Conservation (phyloP, 2,888 invertebrate species). For the Dolomedes plantarius region DNA sequence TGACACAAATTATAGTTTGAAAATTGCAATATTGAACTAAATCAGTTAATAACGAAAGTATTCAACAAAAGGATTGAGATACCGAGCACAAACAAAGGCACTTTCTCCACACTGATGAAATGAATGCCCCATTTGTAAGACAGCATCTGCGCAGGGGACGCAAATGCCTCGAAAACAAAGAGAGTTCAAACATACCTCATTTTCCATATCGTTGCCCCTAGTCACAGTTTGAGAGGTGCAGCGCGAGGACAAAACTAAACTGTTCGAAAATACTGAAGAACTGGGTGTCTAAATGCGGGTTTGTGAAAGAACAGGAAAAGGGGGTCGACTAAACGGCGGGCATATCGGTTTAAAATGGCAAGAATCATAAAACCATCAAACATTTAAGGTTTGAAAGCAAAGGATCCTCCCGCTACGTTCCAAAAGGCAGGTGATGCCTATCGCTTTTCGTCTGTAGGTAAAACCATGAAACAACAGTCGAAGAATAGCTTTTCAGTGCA, state of each 20-base stretch:
- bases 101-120: too few relatives aligned
- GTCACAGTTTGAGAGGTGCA: slow-evolving; percentile 1
- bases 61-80: too few relatives aligned
- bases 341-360: slow-evolving; percentile 51
- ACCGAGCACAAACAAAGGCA: too few relatives aligned
- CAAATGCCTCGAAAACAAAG: slow-evolving; percentile 9
- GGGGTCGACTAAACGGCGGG: slow-evolving; percentile 50
- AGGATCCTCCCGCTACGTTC: slow-evolving; percentile 32
- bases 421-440: slow-evolving; percentile 51
- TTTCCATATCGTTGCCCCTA: slow-evolving; percentile 26
- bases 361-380: slow-evolving; percentile 64
- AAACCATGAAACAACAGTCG: slow-evolving; percentile 64
- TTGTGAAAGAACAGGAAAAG: slow-evolving; percentile 50
- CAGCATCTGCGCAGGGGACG: neutral
- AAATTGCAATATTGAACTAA: too few relatives aligned
- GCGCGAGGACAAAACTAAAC: neutral
- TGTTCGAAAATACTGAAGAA: neutral
- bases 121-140: too few relatives aligned
- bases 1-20: too few relatives aligned
- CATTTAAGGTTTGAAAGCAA: slow-evolving; percentile 27
- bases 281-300: neutral
- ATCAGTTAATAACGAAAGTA: too few relatives aligned
- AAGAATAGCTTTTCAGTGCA: slow-evolving; percentile 30
- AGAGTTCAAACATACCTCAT: slow-evolving; percentile 35
- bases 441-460: slow-evolving; percentile 28